Conservation (phyloP, 2,113 vertebrate genomes). For the Upupa epops region DNA sequence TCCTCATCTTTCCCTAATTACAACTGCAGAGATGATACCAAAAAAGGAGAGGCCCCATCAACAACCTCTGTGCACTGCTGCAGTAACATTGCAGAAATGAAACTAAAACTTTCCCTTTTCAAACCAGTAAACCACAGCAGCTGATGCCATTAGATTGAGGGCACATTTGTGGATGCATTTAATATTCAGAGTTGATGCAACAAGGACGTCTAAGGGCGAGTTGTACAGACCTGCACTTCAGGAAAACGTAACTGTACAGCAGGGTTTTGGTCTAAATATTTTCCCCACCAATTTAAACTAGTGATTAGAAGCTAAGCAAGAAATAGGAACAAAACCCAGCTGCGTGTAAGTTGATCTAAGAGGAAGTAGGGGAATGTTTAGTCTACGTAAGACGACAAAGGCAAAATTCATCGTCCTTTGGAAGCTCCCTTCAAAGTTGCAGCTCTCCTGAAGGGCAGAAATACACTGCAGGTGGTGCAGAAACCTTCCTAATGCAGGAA, state of each 20-base stretch:
- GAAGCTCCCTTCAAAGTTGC: background rate
- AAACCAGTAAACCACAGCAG: background rate
- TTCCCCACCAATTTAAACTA: background rate
- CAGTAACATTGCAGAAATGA: background rate
- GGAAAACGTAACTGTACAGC: background rate
- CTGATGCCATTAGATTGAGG: background rate
- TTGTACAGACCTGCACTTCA: background rate
- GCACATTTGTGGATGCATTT: too few species aligned
- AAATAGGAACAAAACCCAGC: background rate
- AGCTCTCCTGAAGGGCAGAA: background rate
- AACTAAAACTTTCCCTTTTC: background rate
- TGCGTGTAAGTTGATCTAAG: background rate
- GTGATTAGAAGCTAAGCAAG: background rate
- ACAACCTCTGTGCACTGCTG: background rate
- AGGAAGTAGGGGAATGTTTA: background rate
- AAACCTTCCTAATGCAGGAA: background rate
- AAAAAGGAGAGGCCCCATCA: background rate
- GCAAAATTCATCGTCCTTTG: background rate
- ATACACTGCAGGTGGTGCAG: background rate
- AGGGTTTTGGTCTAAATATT: background rate
- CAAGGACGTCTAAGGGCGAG: background rate
- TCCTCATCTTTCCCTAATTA: background rate
- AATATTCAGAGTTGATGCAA: too few species aligned
- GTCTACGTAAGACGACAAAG: background rate
- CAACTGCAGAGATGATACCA: background rate